Evolutionary conservation across 1,140 invertebrate species (phyloP), one percentile per base, ranked within the genome.

Genomic region (Drosophila triauraria): DNA sequence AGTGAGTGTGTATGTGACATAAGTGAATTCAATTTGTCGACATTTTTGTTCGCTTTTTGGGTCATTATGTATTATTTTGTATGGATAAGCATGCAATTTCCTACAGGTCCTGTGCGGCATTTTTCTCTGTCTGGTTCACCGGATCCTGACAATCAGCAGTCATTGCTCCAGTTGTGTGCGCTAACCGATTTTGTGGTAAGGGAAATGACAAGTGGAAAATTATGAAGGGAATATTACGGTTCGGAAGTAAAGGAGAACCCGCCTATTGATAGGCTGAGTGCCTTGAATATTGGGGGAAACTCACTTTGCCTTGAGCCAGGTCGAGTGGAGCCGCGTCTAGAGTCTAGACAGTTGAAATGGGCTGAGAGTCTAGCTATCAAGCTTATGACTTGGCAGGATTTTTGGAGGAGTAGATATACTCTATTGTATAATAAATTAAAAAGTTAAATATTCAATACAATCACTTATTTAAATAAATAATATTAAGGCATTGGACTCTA

Each of bases 21-120:
- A 83, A 84, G 82, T 80, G 78, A 76, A 76, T 59, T 83, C 57
- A 71, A 83, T 80, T 84, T 61, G 70, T 60, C 48, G 50, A 1
- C 20, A 54, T 62, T 42, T 53, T 27, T 25, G 12, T 25, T 59
- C 32, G 27, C 64, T 35, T 48, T 51, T 61, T 47, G 44, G 50
- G 27, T 75, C 70, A 59, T 70, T 79, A 50, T 42, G 20, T 78
- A 44, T 40, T 42, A 30, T 54, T 48, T 59, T 46, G 43, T 56
- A 42, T 35, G 13, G 46, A 44, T 40, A 42, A 35, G 69, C 60
- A 80, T 63, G 62, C 43, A 9, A 57, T 47, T 47, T 64, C 46
- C 65, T 60, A 46, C n/a, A 68, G 12, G 58, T 48, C 30, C 43
- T 51, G 40, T 51, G 32, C 12, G 35, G 46, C 38, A 30, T 68